Conservation (phyloP, 2,113 vertebrate species). For the Alligator mississippiensis region DNA sequence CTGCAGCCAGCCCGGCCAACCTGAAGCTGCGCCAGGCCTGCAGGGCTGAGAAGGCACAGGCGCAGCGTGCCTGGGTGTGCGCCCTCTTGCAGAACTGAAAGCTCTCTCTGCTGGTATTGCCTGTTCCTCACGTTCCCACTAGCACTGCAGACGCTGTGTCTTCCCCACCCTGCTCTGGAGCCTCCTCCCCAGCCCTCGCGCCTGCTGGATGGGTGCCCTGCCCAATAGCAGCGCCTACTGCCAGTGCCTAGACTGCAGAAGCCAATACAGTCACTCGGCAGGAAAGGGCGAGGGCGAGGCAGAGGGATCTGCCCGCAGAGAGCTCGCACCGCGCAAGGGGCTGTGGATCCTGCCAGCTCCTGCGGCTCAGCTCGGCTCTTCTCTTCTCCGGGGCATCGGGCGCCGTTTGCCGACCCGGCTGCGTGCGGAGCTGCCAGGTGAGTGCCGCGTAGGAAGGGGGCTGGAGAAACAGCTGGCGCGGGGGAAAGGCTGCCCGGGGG, state of each 20-base stretch:
- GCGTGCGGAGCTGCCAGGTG: background rate
- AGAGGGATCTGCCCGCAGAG: too few relatives aligned
- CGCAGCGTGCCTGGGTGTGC: background rate
- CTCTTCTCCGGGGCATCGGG: too few relatives aligned
- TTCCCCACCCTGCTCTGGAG: background rate
- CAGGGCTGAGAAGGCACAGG: background rate
- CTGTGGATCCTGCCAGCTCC: too few relatives aligned
- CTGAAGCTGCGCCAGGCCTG: background rate
- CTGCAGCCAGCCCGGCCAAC: background rate
- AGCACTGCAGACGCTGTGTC: background rate
- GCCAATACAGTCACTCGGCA: background rate
- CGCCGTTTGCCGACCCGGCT: background rate
- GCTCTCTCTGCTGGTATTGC: background rate
- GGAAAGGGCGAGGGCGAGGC: too few relatives aligned
- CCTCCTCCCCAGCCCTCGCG: background rate
- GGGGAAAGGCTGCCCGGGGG: background rate
- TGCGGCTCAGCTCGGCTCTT: too few relatives aligned
- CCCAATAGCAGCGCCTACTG: background rate
- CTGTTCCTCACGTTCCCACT: background rate
- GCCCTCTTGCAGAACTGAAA: background rate
- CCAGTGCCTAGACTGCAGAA: background rate
- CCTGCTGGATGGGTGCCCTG: background rate
- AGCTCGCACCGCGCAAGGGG: too few relatives aligned
- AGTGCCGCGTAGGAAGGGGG: background rate
- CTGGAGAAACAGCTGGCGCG: rapidly evolving